Base-by-base conservation (phyloP, 35 echinoderm and acorn worm genomes). In the Hemicentrotus pulcherrimus region DNA sequence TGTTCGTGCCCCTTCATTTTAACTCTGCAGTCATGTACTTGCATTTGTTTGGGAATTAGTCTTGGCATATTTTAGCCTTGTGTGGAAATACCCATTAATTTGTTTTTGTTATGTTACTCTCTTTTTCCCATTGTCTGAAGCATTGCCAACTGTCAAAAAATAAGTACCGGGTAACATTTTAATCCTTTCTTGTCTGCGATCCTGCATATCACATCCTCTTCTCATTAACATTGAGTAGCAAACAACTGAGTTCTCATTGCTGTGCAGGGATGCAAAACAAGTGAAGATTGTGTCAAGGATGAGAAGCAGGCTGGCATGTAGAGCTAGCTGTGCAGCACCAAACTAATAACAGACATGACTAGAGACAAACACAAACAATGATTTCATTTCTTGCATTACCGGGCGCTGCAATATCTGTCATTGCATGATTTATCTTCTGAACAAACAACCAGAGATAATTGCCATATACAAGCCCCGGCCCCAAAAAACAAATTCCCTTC, bases 361-460 rank as follows among this genome's bases (percentile, higher is more conserved):
- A 15, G 32, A 22, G 91, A 93, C 91, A 58, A 58, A 93, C 91
- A 93, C 91, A 93, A 93, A 93, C 91, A 93, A 93, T 93, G 91
- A 93, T 93, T 93, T 93, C 91, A 93, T 93, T 93, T 93, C 91
- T 93, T 46, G 91, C 91, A 93, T 93, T 93, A 93, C 47, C 91
- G 91, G 1, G 32, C 46, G 91, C 91, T 93, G 47, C 48, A 48
- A 93, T 93, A 93, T 93, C 91, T 93, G 91, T 93, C 91, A 93
- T 47, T 93, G 91, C 91, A 58, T 93, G 91, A 93, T 93, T 58
- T 93, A 93, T 93, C 91, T 52, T 93, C 91, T 93, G 91, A 93
- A 93, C 91, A 93, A 93, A 93, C 91, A 93, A 93, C 18, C 48
- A 31, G 46, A 58, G 91, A 93, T 93, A 93, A 93, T 93, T 93